Conservation (phyloP, 2,888 invertebrate genomes). For the Xanthorhoe designata region DNA sequence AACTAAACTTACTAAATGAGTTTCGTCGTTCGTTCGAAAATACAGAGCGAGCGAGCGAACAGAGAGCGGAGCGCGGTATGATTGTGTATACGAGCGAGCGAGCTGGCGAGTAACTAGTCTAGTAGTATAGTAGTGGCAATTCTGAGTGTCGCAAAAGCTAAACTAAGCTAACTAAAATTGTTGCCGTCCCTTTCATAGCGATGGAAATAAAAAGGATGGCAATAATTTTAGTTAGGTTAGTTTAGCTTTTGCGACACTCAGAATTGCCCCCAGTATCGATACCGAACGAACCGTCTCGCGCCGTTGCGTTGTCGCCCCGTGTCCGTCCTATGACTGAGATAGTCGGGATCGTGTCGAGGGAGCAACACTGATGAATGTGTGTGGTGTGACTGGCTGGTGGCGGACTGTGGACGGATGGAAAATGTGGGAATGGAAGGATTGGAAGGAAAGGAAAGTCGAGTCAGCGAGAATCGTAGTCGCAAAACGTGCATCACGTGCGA, state of each 20-base stretch:
- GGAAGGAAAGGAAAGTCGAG: background rate
- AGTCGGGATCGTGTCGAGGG: background rate
- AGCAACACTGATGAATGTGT: background rate
- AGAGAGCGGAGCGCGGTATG: constrained; percentile 1
- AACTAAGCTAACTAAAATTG: too few relatives aligned
- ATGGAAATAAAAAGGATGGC: too few relatives aligned
- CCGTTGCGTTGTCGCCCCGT: too few relatives aligned
- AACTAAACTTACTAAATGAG: constrained; percentile 53
- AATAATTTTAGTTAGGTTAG: too few relatives aligned
- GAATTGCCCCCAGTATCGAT: too few relatives aligned
- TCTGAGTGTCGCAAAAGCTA: too few relatives aligned
- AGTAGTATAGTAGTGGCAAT: too few relatives aligned
- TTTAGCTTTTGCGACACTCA: too few relatives aligned
- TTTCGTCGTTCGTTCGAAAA: constrained; percentile 16
- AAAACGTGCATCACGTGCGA: background rate
- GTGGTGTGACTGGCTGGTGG: background rate
- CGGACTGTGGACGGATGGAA: too few relatives aligned
- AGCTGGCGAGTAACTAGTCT: background rate
- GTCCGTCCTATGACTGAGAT: background rate
- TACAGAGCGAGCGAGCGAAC: constrained; percentile 19
- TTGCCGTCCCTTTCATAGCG: too few relatives aligned
- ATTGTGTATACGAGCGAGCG: background rate
- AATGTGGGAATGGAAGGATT: too few relatives aligned
- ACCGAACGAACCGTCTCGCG: background rate
- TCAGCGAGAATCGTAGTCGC: background rate